Evolutionary conservation across 2,888 invertebrate genomes (phyloP).

Genomic region (Tiliacea aurago): DNA sequence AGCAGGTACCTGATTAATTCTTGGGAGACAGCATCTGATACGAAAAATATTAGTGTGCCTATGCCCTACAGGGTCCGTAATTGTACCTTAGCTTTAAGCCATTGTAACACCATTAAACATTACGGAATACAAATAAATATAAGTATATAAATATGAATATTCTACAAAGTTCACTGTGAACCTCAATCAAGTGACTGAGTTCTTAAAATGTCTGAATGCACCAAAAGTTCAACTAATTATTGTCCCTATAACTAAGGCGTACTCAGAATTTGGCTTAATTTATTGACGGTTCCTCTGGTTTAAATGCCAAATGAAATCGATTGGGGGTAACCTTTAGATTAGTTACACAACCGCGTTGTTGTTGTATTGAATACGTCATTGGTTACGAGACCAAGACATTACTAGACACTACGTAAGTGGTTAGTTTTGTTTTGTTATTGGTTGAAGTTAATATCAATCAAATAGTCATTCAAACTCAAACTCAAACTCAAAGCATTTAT

Average conservation of each 20-base stretch:
- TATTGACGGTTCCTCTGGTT: slow-evolving; percentile 2
- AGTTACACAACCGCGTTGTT: not conserved
- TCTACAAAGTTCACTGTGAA: too few species aligned
- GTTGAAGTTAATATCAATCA: too few species aligned
- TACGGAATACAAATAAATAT: too few species aligned
- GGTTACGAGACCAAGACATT: slow-evolving; percentile 5
- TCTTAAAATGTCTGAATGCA: not conserved
- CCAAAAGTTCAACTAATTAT: not conserved
- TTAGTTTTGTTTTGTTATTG: too few species aligned
- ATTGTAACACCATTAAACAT: too few species aligned
- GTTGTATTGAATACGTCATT: slow-evolving; percentile 14
- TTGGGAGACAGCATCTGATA: too few species aligned
- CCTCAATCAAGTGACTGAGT: not conserved
- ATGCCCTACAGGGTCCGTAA: too few species aligned
- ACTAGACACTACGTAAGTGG: not conserved
- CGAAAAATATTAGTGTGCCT: too few species aligned
- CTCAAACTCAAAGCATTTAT: too few species aligned
- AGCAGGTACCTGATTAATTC: too few species aligned
- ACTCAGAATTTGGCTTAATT: not conserved
- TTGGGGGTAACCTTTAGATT: slow-evolving; percentile 33
- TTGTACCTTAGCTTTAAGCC: too few species aligned
- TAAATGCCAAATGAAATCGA: slow-evolving; percentile 41
- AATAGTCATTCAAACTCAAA: not conserved
- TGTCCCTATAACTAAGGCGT: not conserved
- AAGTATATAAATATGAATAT: too few species aligned